Evolutionary conservation across 2,888 invertebrate genomes (phyloP).

Genomic region (Scelioninae gen. 1): DNA sequence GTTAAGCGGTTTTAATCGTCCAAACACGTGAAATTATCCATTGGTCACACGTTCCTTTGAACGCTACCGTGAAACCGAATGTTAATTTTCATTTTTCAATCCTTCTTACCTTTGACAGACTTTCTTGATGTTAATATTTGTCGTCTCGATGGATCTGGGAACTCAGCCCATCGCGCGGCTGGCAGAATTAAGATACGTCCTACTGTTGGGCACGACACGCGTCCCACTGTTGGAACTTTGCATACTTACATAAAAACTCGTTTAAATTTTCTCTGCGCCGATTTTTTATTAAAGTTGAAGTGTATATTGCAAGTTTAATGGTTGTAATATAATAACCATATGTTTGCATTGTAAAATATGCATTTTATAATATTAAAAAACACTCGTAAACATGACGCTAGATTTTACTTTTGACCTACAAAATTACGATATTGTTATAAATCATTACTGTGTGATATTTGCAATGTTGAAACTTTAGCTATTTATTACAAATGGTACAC

Average conservation of each 20-base stretch:
- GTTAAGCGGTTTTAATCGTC: conserved; percentile 5
- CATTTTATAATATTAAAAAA: conserved; percentile 9
- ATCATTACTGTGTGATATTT: background rate
- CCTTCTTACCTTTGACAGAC: background rate
- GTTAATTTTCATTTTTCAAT: background rate
- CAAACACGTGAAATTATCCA: conserved; percentile 6
- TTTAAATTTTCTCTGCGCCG: conserved; percentile 5
- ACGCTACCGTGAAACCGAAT: conserved; percentile 2
- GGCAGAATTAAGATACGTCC: conserved; percentile 1
- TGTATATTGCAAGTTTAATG: conserved; percentile 8
- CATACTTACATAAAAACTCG: conserved; percentile 6
- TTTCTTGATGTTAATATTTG: background rate
- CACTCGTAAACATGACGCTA: conserved; percentile 2
- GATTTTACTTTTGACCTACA: conserved; percentile 5
- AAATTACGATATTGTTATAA: conserved; percentile 10
- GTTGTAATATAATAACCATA: background rate
- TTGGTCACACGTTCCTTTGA: background rate
- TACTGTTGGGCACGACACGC: conserved; percentile 1
- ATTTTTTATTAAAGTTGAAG: conserved; percentile 5
- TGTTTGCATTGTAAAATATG: conserved; percentile 5
- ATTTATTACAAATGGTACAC: background rate
- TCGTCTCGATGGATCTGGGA: conserved; percentile 2
- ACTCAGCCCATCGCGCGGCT: conserved; percentile 4
- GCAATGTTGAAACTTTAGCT: conserved; percentile 2
- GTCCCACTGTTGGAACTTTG: conserved; percentile 15